Conservation (phyloP, 1,140 invertebrate species). For the Drosophila varians region DNA sequence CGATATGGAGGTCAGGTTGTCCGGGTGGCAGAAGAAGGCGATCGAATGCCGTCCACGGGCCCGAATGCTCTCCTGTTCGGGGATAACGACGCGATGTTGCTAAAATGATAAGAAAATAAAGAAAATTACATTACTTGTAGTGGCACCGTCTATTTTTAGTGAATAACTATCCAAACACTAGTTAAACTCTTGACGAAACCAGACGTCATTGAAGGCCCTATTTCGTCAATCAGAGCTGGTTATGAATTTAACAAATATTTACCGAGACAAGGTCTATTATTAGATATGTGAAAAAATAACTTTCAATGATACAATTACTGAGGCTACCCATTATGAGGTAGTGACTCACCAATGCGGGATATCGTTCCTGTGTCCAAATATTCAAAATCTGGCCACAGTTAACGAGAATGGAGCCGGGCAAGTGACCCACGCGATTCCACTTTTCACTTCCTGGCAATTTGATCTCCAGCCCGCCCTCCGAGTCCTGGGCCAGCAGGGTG, state of each 20-base stretch:
- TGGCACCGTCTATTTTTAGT: background rate
- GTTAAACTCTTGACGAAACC: background rate
- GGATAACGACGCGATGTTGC: conserved; percentile 90
- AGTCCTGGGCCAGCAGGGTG: conserved; percentile 89
- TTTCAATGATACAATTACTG: background rate
- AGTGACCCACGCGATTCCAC: conserved; percentile 90
- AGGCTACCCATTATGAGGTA: background rate
- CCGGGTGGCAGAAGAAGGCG: conserved; percentile 91
- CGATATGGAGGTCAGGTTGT: conserved; percentile 85
- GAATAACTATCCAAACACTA: background rate
- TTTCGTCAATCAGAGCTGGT: background rate
- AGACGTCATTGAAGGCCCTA: background rate
- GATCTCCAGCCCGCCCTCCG: conserved; percentile 86
- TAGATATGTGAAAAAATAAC: background rate
- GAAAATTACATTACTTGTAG: background rate
- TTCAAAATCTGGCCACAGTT: conserved; percentile 91
- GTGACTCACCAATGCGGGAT: conserved; percentile 87
- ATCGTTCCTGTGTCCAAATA: conserved; percentile 89
- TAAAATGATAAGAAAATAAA: conserved; percentile 62
- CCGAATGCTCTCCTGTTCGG: conserved; percentile 86
- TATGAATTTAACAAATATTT: background rate
- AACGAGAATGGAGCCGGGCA: conserved; percentile 91
- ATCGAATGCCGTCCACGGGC: conserved; percentile 88
- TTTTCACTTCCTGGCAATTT: conserved; percentile 87
- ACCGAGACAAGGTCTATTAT: background rate